phyloP scores from a whole-genome alignment of 2,113 vertebrate genomes.

The Saccopteryx leptura region DNA sequence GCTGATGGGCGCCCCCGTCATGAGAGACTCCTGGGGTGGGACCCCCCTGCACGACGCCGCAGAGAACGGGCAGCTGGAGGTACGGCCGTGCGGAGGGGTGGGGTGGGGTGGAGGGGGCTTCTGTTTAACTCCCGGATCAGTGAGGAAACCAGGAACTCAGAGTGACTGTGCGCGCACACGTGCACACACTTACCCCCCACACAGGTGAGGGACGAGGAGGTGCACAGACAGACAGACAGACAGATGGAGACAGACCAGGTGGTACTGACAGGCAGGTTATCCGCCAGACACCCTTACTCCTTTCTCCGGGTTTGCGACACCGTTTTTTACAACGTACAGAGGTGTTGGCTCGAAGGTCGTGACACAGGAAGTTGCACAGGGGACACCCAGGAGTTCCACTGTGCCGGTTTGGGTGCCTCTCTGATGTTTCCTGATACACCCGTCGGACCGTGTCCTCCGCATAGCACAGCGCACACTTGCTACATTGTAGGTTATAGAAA shows the following conservation, averaged over 20 bases:
- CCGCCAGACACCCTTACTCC: background rate
- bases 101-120: no score
- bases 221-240: background rate
- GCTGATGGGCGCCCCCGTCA: constrained; percentile 88
- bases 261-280: background rate
- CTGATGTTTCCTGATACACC: background rate
- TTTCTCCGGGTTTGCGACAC: background rate
- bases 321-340: background rate
- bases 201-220: background rate
- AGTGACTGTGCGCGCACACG: no score
- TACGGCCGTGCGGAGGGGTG: background rate
- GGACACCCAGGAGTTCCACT: no score
- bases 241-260: background rate
- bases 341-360: background rate
- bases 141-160: background rate
- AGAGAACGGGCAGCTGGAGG: constrained; percentile 93
- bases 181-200: background rate
- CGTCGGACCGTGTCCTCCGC: background rate
- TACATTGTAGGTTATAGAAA: fast-evolving
- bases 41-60: constrained; percentile 94
- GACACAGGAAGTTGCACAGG: background rate
- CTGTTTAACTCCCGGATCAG: fast-evolving
- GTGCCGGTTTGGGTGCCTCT: background rate
- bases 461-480: fast-evolving
- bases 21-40: constrained; percentile 92